These are phyloP conservation scores for Yasuhikotakia modesta DNA, from an alignment of 2,797 vertebrate genomes.

Conservation along the genomic window DNA sequence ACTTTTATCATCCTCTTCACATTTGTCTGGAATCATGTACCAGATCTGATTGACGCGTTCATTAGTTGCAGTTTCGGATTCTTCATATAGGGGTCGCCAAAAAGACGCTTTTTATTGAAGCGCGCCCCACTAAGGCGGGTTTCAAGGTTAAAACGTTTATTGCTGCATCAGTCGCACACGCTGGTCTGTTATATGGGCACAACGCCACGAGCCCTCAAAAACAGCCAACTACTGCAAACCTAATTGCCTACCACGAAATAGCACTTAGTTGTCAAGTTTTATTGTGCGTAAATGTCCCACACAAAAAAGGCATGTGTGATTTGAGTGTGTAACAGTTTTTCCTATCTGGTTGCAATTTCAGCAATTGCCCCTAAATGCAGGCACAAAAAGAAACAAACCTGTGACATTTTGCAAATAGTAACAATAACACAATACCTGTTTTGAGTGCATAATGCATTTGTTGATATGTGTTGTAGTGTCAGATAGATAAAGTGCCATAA, in stretches of 20 bases:
- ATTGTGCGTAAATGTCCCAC: not conserved
- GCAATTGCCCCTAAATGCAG: not conserved
- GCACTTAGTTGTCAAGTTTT: slow-evolving; percentile 1
- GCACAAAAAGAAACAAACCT: not conserved
- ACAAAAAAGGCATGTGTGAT: slow-evolving; percentile 18
- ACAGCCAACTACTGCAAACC: slow-evolving; percentile 15
- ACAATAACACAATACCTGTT: not conserved
- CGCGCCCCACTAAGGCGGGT: slow-evolving; percentile 66
- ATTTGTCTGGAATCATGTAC: not conserved
- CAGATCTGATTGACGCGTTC: slow-evolving; percentile 24
- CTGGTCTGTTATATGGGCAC: slow-evolving; percentile 64
- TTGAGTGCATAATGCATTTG: slow-evolving; percentile 1
- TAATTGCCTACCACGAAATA: slow-evolving; percentile 22
- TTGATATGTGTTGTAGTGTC: not conserved
- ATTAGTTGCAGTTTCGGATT: slow-evolving; percentile 10
- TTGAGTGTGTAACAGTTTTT: not conserved
- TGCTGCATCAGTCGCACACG: slow-evolving; percentile 51
- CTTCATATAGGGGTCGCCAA: slow-evolving; percentile 65
- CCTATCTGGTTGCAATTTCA: not conserved
- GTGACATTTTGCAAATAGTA: slow-evolving; percentile 19
- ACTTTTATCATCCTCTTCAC: slow-evolving; percentile 24
- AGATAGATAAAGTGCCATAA: not conserved
- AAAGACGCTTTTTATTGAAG: slow-evolving; percentile 49
- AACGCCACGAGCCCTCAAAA: slow-evolving; percentile 52
- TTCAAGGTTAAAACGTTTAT: slow-evolving; percentile 76